These are phyloP conservation scores for Pipistrellus pygmaeus DNA, from an alignment of 2,797 vertebrate species.

Conservation along the genomic window DNA sequence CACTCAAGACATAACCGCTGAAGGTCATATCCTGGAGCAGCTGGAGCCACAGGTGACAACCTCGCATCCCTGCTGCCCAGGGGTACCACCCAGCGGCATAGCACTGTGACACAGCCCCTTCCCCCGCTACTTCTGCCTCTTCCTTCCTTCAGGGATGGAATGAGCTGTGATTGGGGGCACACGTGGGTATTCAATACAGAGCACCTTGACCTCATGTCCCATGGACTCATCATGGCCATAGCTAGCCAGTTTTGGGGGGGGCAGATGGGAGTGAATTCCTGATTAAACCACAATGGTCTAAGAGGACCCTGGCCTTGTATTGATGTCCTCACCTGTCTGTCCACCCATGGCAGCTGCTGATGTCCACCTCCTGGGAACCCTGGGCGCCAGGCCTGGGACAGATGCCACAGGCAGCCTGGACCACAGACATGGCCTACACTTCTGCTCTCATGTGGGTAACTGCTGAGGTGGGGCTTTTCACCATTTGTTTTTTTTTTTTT, in stretches of 20 bases:
- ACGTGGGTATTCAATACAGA: fast-evolving
- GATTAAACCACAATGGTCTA: too few species aligned
- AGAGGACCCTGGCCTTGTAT: neutral
- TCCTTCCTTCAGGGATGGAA: neutral
- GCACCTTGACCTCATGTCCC: neutral
- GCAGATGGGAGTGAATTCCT: fast-evolving
- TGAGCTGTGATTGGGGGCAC: neutral
- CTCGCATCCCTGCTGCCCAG: fast-evolving
- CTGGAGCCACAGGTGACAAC: neutral
- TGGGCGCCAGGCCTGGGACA: fast-evolving
- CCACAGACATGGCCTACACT: neutral
- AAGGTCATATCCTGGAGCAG: too few species aligned
- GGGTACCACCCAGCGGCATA: neutral
- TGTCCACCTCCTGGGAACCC: neutral
- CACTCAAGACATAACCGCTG: fast-evolving
- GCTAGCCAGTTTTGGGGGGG: neutral
- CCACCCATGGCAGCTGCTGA: neutral
- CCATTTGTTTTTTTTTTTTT: too few species aligned
- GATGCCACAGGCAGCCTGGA: neutral
- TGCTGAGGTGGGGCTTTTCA: fast-evolving
- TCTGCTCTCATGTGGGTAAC: fast-evolving
- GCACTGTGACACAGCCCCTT: too few species aligned
- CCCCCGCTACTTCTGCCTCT: fast-evolving
- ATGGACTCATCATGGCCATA: neutral
- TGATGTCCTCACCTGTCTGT: too few species aligned